These are phyloP conservation scores for Cladopsammia gracilis DNA, from an alignment of 64 coral and sea anemone species.

Conservation along the genomic window DNA sequence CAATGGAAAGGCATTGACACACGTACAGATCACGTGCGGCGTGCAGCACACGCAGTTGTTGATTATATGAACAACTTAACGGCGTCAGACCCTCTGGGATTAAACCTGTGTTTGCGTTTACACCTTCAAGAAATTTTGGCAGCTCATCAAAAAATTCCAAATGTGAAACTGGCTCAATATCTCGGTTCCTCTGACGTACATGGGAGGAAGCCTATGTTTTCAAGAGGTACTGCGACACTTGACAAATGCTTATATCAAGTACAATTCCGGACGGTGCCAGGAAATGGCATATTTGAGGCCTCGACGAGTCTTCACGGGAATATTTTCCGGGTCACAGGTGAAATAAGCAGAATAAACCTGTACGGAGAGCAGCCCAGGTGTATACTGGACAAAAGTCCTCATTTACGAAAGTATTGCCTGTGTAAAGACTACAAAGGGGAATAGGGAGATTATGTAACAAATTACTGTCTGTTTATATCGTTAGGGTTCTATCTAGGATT, in stretches of 20 bases:
- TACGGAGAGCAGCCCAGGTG: constrained; percentile 96
- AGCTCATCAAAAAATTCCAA: constrained; percentile 83
- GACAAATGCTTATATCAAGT: constrained; percentile 90
- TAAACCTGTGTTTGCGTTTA: constrained; percentile 71
- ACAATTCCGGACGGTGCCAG: constrained; percentile 78
- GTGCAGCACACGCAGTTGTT: constrained; percentile 70
- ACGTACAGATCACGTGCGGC: constrained; percentile 58
- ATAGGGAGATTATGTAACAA: too few relatives aligned
- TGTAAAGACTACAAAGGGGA: constrained; percentile 77
- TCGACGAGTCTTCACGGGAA: constrained; percentile 60
- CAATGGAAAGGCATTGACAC: constrained; percentile 64
- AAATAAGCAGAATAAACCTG: constrained; percentile 95
- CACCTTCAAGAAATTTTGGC: constrained; percentile 74
- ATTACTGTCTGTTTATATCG: too few relatives aligned
- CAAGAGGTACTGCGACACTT: constrained; percentile 28
- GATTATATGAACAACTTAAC: constrained; percentile 81
- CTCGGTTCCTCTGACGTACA: constrained; percentile 78
- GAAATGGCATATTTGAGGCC: constrained; percentile 88
- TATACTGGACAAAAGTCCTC: constrained; percentile 77
- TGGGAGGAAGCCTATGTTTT: constrained; percentile 83
- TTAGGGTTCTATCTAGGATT: too few relatives aligned
- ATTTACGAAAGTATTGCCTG: constrained; percentile 90
- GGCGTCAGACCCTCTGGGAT: constrained; percentile 38
- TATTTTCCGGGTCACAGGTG: constrained; percentile 53
- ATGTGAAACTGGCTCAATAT: constrained; percentile 82